A percentile compares a stretch with the other conserved stretches of the same genome.
phyloP scores from a whole-genome alignment of 1,140 invertebrate species.

The Eriosoma lanigerum region DNA sequence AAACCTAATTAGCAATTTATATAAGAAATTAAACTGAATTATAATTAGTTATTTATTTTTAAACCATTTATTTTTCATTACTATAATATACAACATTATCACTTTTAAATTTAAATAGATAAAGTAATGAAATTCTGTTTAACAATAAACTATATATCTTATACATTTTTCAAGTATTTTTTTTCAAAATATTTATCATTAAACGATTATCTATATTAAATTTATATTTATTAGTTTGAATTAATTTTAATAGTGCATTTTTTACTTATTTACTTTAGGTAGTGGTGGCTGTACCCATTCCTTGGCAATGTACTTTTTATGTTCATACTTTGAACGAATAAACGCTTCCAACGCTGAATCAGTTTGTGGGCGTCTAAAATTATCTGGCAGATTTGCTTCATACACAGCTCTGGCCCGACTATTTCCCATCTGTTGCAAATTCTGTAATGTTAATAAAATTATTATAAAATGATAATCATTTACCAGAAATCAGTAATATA shows the following conservation, averaged over 20 bases:
- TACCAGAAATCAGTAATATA: conserved; percentile 54
- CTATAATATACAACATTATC: too few species aligned
- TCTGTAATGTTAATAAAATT: conserved; percentile 60
- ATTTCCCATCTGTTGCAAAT: conserved; percentile 97
- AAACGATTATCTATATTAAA: too few species aligned
- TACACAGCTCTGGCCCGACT: conserved; percentile 94
- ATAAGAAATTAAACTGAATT: too few species aligned
- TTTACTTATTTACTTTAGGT: conserved; percentile 68
- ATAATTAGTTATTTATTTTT: too few species aligned
- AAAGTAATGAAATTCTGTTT: too few species aligned
- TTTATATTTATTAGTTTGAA: too few species aligned
- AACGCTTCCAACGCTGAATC: conserved; percentile 92
- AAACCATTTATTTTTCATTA: too few species aligned
- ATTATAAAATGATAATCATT: not conserved
- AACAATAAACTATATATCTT: too few species aligned
- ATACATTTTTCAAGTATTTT: too few species aligned
- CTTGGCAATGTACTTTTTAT: conserved; percentile 95
- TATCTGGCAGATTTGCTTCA: conserved; percentile 95
- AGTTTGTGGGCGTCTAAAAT: conserved; percentile 90
- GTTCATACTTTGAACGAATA: conserved; percentile 96
- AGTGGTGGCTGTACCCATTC: conserved; percentile 90
- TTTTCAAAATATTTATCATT: too few species aligned
- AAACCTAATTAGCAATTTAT: too few species aligned
- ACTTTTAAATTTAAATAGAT: too few species aligned
- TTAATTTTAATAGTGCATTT: not conserved